Evolutionary conservation across 2,113 vertebrate species (phyloP).

Genomic region (Crotophaga sulcirostris): DNA sequence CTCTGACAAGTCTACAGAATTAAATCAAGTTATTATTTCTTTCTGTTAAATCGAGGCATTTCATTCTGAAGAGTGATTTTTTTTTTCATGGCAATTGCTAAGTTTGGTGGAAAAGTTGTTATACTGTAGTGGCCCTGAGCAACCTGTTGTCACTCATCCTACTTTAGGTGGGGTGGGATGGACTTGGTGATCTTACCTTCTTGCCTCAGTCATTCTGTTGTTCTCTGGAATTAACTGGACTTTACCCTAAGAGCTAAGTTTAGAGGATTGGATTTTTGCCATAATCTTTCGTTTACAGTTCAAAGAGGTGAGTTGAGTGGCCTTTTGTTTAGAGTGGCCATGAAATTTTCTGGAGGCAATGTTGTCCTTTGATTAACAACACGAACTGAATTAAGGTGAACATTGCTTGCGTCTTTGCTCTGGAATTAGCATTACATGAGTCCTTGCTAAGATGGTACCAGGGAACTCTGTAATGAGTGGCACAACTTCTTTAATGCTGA

Average conservation of each 20-base stretch:
- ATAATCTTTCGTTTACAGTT: neutral
- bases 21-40: neutral
- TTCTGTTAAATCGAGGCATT: neutral
- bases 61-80: neutral
- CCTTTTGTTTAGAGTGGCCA: neutral
- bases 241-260: neutral
- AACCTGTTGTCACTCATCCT: neutral
- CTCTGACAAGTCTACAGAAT: neutral
- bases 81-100: neutral
- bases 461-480: neutral
- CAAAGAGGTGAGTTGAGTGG: neutral
- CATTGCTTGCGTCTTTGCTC: neutral
- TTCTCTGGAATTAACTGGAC: neutral
- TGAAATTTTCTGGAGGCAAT: neutral
- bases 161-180: too few relatives aligned
- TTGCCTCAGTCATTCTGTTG: neutral
- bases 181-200: neutral
- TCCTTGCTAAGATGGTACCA: neutral
- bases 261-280: neutral
- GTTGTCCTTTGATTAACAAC: neutral
- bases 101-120: neutral
- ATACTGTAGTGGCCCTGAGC: neutral
- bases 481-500: neutral
- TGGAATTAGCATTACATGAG: neutral
- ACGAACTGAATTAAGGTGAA: neutral